A percentile compares a stretch with the other conserved stretches of the same genome.
Evolutionary conservation across 2,113 vertebrate genomes (phyloP).

Genomic region (Hystrix brachyura): DNA sequence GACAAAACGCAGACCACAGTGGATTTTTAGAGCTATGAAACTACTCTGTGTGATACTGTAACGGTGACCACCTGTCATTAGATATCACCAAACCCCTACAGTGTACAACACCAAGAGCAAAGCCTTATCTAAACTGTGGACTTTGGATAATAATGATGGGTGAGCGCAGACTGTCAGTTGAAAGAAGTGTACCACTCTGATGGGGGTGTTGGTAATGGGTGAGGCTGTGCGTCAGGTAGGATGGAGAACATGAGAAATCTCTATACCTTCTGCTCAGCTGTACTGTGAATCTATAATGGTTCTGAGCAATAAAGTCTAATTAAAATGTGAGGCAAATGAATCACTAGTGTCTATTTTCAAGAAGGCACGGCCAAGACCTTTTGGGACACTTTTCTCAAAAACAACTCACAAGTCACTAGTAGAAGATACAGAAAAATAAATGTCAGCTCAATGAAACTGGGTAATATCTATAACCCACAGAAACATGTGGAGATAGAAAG

Average conservation of each 20-base stretch:
- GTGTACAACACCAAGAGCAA: not conserved
- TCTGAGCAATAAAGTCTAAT: not conserved
- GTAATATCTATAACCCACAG: not conserved
- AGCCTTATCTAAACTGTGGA: too few relatives aligned
- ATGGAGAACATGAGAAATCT: not conserved
- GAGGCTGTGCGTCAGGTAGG: too few relatives aligned
- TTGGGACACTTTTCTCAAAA: not conserved
- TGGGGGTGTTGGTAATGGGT: not conserved
- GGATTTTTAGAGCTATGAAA: not conserved
- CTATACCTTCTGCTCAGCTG: not conserved
- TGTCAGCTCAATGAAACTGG: not conserved
- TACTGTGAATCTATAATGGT: not conserved
- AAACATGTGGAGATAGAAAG: not conserved
- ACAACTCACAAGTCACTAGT: not conserved
- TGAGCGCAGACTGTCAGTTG: not conserved
- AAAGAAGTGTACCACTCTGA: not conserved
- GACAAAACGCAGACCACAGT: not conserved
- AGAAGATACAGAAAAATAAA: constrained; percentile 11
- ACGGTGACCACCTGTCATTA: not conserved
- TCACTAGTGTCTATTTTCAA: not conserved
- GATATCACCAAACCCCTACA: not conserved
- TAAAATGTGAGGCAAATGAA: not conserved
- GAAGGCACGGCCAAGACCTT: not conserved
- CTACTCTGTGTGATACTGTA: not conserved
- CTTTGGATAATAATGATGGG: not conserved